Evolutionary conservation across 2,797 vertebrate genomes (phyloP), one percentile per base, ranked within the genome.

Genomic region (Gymnothorax reevesii): DNA sequence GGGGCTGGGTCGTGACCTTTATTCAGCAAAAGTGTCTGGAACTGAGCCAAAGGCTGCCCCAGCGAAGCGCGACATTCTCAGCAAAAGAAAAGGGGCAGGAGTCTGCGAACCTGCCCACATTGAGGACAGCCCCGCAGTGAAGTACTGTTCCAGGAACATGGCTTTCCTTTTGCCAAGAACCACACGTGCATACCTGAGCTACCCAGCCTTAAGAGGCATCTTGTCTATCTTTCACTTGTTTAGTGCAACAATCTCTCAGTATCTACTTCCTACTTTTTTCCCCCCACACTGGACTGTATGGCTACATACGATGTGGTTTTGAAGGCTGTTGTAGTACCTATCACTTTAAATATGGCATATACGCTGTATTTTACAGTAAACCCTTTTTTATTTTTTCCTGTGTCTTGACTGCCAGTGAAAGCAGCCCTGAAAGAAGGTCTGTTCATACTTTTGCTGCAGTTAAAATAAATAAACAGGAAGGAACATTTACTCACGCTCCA

Each of bases 401-500:
- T 55, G 52, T 17, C 79, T 27, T 20, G 52, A 8, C 12, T 55
- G 17, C 54, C 54, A 10, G 22, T 57, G 52, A 12, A 22, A 25
- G 20, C 13, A 57, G 10, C 79, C 25, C 10, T 8, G 12, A 8
- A 22, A 13, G 22, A 20, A 15, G 10, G 27, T 82, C 7, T 57
- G 80, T 55, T 82, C 55, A 7, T n/a, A 25, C 54, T 7, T 57
- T 27, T 22, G 25, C 9, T 7, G 82, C 57, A 60, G 55, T 33
- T n/a, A 83, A 82, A 57, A 82, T 10, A 57, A 25, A 4, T 55
- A 89, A 71, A n/a, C 1, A 17, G 3, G 13, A 66, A 83, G 57
- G 90, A 90, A 4, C 2, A 3, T 83, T 62, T 83, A 98, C 98
- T 98, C 94, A 99, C 99, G 98, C 99, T 95, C 98, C 97, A 7